Base-by-base conservation (phyloP, 1,140 invertebrate genomes). In the Camponotus floridanus region DNA sequence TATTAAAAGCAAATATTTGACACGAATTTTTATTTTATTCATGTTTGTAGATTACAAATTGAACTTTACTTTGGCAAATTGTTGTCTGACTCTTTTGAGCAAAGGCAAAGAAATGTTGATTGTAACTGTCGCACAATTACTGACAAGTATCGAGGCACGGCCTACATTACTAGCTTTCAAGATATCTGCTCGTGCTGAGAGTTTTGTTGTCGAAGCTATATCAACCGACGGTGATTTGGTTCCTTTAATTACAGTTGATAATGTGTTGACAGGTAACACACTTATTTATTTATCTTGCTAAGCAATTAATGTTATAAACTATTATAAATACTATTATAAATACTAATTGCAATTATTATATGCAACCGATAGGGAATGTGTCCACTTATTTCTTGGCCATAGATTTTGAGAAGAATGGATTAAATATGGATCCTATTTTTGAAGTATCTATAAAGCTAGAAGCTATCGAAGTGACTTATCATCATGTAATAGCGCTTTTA, bases 1-100 rank as follows among this genome's bases (percentile, higher is more conserved):
- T 26, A 26, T 26, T 26, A 26, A 26, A 26, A 18, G 48, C 48
- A 51, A 51, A 39, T 62, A 71, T 18, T 36, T 65, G 18, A 67
- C 0, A 59, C 61, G 7, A 31, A 13, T 51, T 0, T 39, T 57
- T 39, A 2, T 26, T 62, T 8, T 26, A 2, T 64, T 67, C 39
- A 88, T 87, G 57, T 88, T 96, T 96, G 87, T 93, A 97, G 97
- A 97, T 90, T 97, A 98, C 89, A 98, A 98, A 94, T 95, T 97
- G 55, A 98, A 98, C 94, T 96, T 98, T 86, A 97, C 97, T 11
- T 92, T 98, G 51, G 97, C 97, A 26, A 97, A 98, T 92, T 97
- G 96, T 91, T 97, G 96, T 48, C 64, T 98, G 26, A 97, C 96
- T 57, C 92, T 98, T 59, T 95, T 97, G 76, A 97, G 97, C 88